Conservation (phyloP, 2,888 invertebrate genomes). For the Dyspetes luteomarginatus region DNA sequence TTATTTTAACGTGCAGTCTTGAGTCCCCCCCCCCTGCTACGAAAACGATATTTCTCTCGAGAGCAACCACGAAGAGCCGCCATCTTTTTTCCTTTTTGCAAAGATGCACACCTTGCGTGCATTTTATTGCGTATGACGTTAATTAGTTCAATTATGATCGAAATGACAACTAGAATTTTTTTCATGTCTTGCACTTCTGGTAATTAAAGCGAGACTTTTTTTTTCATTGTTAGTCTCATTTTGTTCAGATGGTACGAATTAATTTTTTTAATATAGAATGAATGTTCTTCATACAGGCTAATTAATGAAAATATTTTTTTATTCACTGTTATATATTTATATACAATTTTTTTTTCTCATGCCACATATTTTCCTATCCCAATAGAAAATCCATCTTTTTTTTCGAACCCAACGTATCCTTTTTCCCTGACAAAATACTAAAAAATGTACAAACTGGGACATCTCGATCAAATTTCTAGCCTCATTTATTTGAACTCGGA, state of each 20-base stretch:
- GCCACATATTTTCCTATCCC: no score
- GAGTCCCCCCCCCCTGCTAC: conserved; percentile 38
- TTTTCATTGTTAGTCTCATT: background rate
- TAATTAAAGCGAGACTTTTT: background rate
- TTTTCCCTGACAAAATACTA: background rate
- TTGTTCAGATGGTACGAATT: no score
- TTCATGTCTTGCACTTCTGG: background rate
- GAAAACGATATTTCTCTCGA: conserved; percentile 33
- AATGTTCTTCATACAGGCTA: no score
- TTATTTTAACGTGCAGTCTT: conserved; percentile 24
- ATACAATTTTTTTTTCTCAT: no score
- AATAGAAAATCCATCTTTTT: no score
- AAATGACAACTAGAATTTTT: conserved; percentile 22
- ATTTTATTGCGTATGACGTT: background rate
- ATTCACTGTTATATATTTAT: no score
- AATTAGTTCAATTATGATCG: conserved; percentile 28
- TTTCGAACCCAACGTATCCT: no score
- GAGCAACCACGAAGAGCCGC: background rate
- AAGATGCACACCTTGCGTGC: background rate
- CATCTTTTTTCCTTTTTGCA: background rate
- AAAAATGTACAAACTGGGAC: background rate
- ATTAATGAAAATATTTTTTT: no score
- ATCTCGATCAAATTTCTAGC: background rate
- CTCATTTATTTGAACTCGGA: background rate
- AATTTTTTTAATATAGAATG: no score